phyloP scores from a whole-genome alignment of 1,140 invertebrate genomes.

The Drosophila subpulchrella region DNA sequence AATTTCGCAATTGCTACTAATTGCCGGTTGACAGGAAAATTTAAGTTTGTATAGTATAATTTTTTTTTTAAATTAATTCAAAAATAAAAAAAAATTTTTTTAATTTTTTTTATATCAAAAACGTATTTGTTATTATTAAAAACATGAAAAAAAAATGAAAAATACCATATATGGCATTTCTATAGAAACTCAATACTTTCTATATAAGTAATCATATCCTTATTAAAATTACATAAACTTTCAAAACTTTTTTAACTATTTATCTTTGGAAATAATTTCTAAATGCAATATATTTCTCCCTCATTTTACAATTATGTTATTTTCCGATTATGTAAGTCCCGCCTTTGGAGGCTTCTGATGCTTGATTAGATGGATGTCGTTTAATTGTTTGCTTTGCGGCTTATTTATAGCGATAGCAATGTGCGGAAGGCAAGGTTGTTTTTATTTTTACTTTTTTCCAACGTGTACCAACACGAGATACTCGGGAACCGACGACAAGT shows the following conservation, averaged over 20 bases:
- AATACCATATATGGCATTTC: too few species aligned
- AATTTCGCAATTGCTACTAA: slow-evolving; percentile 24
- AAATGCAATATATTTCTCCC: neutral
- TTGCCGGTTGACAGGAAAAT: slow-evolving; percentile 4
- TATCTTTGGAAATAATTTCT: too few species aligned
- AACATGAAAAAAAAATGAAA: too few species aligned
- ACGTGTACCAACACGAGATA: slow-evolving; percentile 43
- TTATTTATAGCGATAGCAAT: slow-evolving; percentile 48
- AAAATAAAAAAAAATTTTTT: too few species aligned
- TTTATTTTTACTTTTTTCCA: slow-evolving; percentile 17
- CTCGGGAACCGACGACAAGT: slow-evolving; percentile 1
- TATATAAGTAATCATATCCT: too few species aligned
- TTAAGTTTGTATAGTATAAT: neutral
- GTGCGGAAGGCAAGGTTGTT: slow-evolving; percentile 22
- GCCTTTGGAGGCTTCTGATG: slow-evolving; percentile 24
- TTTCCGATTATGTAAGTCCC: slow-evolving; percentile 17
- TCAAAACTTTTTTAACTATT: too few species aligned
- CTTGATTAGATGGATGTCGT: slow-evolving; percentile 43
- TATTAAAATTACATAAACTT: too few species aligned
- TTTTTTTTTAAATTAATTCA: neutral
- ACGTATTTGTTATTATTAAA: too few species aligned
- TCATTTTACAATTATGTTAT: neutral
- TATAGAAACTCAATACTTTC: too few species aligned
- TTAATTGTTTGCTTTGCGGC: slow-evolving; percentile 42
- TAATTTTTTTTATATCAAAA: too few species aligned